Evolutionary conservation across 2,888 invertebrate genomes (phyloP), one percentile per base, ranked within the genome.

Genomic region (Diaperis boleti): DNA sequence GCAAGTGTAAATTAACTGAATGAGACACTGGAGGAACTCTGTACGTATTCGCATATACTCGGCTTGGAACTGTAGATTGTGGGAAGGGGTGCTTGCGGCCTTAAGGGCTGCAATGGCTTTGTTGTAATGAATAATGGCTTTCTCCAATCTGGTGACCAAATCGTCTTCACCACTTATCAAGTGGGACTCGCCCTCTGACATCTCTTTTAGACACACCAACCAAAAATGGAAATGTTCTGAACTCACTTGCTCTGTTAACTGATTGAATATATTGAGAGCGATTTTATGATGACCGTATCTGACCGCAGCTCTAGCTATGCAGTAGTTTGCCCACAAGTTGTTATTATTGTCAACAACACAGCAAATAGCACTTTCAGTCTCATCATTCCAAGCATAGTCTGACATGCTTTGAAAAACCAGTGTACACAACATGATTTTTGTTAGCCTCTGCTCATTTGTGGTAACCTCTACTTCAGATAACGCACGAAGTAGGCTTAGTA

Each of bases 211-310:
- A 0, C 93, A 92, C 0, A 89, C 87, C 52, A 96, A 81, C 92
- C 96, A 97, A 76, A 95, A 94, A 75, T 95, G 92, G 44, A 92
- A 88, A 72, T 94, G 91, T 76, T 96, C 96, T 22, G 93, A 92
- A 10, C 94, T 92, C 0, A 79, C 82, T 72, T 81, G 83, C 70
- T 87, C 86, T 13, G 86, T 85, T n/a, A 89, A 77, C 31, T 80
- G 79, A 44, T 80, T 79, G 70, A 89, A 86, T 65, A 90, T 85
- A 37, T 79, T 77, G 1, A 84, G 82, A 0, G 88, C 88, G 41
- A 88, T 83, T 57, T 83, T 80, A 75, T 89, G 89, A 75, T 91
- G 90, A 1, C 90, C 89, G 73, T 89, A 92, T 85, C 95, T 86
- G 11, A 94, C 87, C 0, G 95, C 95, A 8, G 94, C 92, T 55